Percentiles rank a stretch among this genome's conserved stretches.
Evolutionary conservation across 2,797 vertebrate species (phyloP).

Genomic region (Lepilemur septentrionalis): DNA sequence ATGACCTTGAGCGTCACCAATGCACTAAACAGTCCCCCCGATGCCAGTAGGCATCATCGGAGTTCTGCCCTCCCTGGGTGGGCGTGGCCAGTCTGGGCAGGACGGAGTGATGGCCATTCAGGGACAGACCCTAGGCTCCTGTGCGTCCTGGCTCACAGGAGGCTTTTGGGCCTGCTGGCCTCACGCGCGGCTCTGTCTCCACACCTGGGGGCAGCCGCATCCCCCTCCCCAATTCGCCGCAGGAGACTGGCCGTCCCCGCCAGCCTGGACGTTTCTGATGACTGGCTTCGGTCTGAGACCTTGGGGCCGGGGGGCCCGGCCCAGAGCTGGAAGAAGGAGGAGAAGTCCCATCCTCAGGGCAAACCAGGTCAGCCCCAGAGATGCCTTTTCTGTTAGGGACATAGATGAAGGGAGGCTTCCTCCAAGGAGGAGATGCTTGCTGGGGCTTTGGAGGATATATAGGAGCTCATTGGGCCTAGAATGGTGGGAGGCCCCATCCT

Average conservation of each 20-base stretch:
- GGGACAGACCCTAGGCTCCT: background rate
- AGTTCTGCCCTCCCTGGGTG: background rate
- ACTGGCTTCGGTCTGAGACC: slow-evolving; percentile 73
- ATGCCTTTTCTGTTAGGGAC: accelerated
- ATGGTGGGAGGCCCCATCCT: background rate
- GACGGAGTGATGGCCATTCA: background rate
- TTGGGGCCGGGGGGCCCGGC: background rate
- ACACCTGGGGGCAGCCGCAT: slow-evolving; percentile 38
- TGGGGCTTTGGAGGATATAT: background rate
- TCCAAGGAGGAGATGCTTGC: background rate
- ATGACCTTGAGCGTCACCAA: background rate
- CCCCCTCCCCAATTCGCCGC: slow-evolving; percentile 36
- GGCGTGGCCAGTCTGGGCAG: accelerated
- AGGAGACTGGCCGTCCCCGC: slow-evolving; percentile 78
- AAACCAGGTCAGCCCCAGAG: slow-evolving; percentile 8
- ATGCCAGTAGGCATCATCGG: background rate
- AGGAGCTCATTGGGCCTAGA: background rate
- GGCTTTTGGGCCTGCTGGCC: background rate
- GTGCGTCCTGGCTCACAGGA: background rate
- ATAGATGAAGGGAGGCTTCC: background rate
- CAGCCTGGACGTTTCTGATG: slow-evolving; percentile 70
- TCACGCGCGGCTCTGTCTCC: background rate
- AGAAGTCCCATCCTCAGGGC: background rate
- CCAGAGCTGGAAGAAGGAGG: background rate
- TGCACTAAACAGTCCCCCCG: accelerated